Base-by-base conservation (phyloP, 2,888 invertebrate species). In the Thelaira solivaga region DNA sequence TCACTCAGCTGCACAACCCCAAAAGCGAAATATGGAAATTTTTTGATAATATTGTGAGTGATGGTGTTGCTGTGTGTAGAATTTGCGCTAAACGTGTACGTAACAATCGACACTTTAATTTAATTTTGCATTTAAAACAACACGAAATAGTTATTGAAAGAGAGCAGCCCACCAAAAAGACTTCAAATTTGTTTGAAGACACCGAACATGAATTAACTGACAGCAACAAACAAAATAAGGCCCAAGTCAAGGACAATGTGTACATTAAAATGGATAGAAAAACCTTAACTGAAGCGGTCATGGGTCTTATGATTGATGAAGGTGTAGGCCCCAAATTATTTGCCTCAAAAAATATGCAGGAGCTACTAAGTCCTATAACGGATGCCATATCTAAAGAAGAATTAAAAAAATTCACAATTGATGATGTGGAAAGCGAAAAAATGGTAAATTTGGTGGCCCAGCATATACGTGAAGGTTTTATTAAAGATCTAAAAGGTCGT, bases 251-350 rank as follows among this genome's bases (percentile, higher is more conserved):
- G 16, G 8, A 5, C 8, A 13, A 29, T 7, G 3, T 65, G 10
- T 8, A 13, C 10, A 64, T 77, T 20, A 18, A 43, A 18, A 64
- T 77, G 45, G 45, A 69, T 0, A 43, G 64, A 22, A 51, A 59
- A 20, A 45, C 20, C 1, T 0, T 77, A 16, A 41, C 47, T 3
- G 26, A 31, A 13, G 57, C 73, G 0, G 29, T 69, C 3, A 31
- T 62, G 57, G 77, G 73, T 10, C 51, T 77, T 1, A 43, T 77
- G 16, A 4, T 73, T 2, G 73, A 77, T 4, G 73, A 77, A 2
- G 51, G 68, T 8, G n/a, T 73, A 20, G 3, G 10, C 1, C 73
- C 73, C 1, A 10, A 5, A 13, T 2, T 73, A 6, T 64, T 77
- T n/a, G 62, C 16, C 20, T 68, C 73, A 6, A 73, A 59, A 24